Evolutionary conservation across 2,113 vertebrate species (phyloP).

Genomic region (Dolichallabes microphthalmus): DNA sequence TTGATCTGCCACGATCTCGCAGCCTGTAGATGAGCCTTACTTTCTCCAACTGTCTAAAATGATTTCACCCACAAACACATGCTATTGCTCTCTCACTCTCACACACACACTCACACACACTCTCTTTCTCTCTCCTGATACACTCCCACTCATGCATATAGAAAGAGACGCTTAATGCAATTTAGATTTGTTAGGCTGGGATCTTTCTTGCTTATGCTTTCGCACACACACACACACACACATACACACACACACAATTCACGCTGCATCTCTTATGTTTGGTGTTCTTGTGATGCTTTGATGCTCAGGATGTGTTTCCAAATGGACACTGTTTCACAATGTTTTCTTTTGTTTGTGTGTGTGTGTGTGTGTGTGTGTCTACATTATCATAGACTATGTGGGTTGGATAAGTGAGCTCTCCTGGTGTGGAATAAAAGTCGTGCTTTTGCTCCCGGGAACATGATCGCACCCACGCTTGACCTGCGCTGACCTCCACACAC

Average conservation of each 20-base stretch:
- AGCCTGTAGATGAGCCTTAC: constrained; percentile 25
- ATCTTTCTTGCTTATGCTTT: constrained; percentile 1
- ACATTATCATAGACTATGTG: constrained; percentile 27
- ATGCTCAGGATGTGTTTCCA: neutral
- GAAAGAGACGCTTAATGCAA: constrained; percentile 36
- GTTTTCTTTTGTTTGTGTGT: neutral
- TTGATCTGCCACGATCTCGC: constrained; percentile 38
- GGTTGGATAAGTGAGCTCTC: constrained; percentile 38
- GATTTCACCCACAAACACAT: constrained; percentile 36
- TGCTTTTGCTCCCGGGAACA: constrained; percentile 27
- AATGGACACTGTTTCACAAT: neutral
- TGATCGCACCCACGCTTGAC: constrained; percentile 41
- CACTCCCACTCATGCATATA: constrained; percentile 25
- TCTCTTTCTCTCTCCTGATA: constrained; percentile 13
- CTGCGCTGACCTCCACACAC: neutral
- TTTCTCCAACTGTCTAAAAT: constrained; percentile 36
- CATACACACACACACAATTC: neutral
- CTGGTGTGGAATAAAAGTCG: constrained; percentile 32
- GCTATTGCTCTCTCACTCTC: neutral
- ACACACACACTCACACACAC: constrained; percentile 2
- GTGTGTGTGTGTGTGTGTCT: neutral
- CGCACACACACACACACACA: constrained; percentile 10
- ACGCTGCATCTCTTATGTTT: neutral
- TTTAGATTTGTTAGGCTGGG: constrained; percentile 33
- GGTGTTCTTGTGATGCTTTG: neutral